Base-by-base conservation (phyloP, 2,113 vertebrate species). In the Oreocharis arfaki region DNA sequence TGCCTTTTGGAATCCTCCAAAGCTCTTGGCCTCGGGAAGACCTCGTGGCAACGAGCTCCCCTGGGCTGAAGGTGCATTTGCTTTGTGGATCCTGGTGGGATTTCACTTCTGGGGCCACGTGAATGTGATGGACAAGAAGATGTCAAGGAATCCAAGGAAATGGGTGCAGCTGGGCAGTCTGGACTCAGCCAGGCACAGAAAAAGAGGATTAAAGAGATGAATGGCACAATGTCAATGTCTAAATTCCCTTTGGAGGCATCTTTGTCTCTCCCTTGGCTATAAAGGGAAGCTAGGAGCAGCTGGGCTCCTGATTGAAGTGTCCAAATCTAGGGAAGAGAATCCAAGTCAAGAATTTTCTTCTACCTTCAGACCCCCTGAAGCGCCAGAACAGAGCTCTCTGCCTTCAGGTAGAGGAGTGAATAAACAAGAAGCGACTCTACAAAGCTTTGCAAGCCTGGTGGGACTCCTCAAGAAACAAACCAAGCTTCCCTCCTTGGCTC, bases 1-100 rank as follows among this genome's bases (percentile, higher is more conserved):
- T 90, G 57, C 64, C 14, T 82, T 87, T 78, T 92, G 83, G 88
- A 96, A 89, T 89, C 95, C 93, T 93, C 46, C 80, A 90, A 87
- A 96, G 76, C 68, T 84, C 64, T 52, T 95, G 93, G 85, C 96
- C 85, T 90, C 37, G 9, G 57, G 37, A 75, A 87, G 90, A 92
- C 83, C 93, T 79, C 23, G 35, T 84, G 61, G 78, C 60, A 73
- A 5, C 2, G 77, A 49, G 47, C 53, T 87, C 39, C 49, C 28
- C 22, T 0, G 2, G 68, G 73, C 64, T 71, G 49, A 46, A 35
- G 33, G 49, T 41, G 35, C 21, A 12, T 87, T 93, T 4, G 0
- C 41, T 93, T 75, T 56, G n/a, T 28, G 79, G 52, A n/a, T 90
- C 78, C 23, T 10, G 47, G 12, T 67, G 85, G 24, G 50, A 85